Evolutionary conservation across 2,797 vertebrate species (phyloP), one percentile per base, ranked within the genome.

Genomic region (Danio choprae): DNA sequence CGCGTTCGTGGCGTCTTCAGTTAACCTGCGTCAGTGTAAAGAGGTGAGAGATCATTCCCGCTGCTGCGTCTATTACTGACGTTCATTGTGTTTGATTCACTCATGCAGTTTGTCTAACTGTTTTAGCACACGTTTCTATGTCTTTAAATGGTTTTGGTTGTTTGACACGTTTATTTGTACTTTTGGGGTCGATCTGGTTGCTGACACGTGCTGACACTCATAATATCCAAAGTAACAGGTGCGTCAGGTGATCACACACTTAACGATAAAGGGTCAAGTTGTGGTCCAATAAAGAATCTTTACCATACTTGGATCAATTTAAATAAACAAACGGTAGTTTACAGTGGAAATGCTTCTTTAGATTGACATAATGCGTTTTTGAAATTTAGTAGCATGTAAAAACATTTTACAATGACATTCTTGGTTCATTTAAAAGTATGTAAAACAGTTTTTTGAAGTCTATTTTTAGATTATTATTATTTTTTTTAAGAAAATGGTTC

Each of bases 41-140:
- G 94, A 93, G 93, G 93, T 95, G 90, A 94, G 89, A 70, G 65
- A 87, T 77, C n/a, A 12, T 16, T 60, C 13, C 4, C 4, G 7
- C 29, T 38, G 4, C 15, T 43, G 73, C 36, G 0, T 18, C 12
- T 11, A 7, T 59, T 58, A 22, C 13, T 5, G 2, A 15, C 22
- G 43, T 48, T 36, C 1, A 7, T 18, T 74, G 58, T 43, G 22
- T 40, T 50, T 38, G 3, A 38, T 40, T 7, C 22, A 7, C 11
- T 41, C n/a, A 20, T 43, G 2, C n/a, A 13, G 10, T 55, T 6
- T 5, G 22, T 55, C 2, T 1, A 41, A 11, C 2, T 15, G 7
- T 7, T 38, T 40, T 36, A 38, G 22, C 22, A 5, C 13, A 2
- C 22, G 71, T 18, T 9, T 10, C 4, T 6, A 3, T 38, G 2